Percentiles rank a stretch among this genome's conserved stretches.
These are phyloP conservation scores for Herminia tarsipennalis DNA, from an alignment of 2,888 invertebrate species.

Conservation along the genomic window DNA sequence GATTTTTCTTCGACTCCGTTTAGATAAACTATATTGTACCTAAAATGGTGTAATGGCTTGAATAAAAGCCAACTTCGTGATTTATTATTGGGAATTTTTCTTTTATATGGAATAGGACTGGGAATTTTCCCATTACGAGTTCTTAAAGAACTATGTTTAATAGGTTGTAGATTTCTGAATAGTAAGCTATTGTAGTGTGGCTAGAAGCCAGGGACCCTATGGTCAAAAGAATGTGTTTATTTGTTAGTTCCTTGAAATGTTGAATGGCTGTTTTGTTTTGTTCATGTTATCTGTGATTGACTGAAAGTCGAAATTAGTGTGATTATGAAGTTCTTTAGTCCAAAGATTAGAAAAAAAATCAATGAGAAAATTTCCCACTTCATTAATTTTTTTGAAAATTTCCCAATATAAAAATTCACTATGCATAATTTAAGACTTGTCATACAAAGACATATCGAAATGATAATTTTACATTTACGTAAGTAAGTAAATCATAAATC, in stretches of 20 bases:
- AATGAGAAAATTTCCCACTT: slow-evolving; percentile 23
- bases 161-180: slow-evolving; percentile 26
- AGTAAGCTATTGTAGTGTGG: slow-evolving; percentile 9
- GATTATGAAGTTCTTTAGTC: slow-evolving; percentile 21
- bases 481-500: slow-evolving; percentile 24
- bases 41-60: slow-evolving; percentile 9
- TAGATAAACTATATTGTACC: background rate
- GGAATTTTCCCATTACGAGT: slow-evolving; percentile 35
- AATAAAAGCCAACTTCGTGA: slow-evolving; percentile 7
- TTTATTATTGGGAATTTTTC: slow-evolving; percentile 20
- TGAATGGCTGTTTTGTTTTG: slow-evolving; percentile 11
- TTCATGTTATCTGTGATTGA: slow-evolving; percentile 31
- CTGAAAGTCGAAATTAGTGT: slow-evolving; percentile 29
- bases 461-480: slow-evolving; percentile 34
- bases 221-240: background rate
- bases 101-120: slow-evolving; percentile 18
- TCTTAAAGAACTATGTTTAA: slow-evolving; percentile 25
- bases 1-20: background rate
- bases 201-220: background rate
- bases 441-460: slow-evolving; percentile 39
- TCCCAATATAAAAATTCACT: slow-evolving; percentile 14
- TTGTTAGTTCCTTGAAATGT: slow-evolving; percentile 24
- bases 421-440: slow-evolving; percentile 47
- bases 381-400: slow-evolving; percentile 4
- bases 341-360: slow-evolving; percentile 39